phyloP scores from a whole-genome alignment of 1,140 invertebrate genomes.

The Pseudomyrmex dendroicus region DNA sequence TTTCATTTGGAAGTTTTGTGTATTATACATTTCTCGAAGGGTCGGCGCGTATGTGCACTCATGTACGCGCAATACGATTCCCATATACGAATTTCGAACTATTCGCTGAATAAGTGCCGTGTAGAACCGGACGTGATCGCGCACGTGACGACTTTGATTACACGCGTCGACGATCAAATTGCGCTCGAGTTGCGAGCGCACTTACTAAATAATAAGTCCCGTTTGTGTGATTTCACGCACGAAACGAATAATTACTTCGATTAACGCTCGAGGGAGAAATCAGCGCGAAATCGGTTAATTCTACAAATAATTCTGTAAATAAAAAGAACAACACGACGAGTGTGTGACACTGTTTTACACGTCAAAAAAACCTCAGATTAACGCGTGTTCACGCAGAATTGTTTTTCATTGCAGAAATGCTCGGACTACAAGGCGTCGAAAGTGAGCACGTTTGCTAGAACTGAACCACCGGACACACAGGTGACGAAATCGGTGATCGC shows the following conservation, averaged over 20 bases:
- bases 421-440: conserved; percentile 94
- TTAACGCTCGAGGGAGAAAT: neutral
- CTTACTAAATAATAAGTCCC: conserved; percentile 1
- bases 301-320: neutral
- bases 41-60: no score
- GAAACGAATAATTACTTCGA: conserved; percentile 12
- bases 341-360: no score
- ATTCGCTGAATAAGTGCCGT: neutral
- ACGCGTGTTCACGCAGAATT: neutral
- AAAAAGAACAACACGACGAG: neutral
- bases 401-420: conserved; percentile 92
- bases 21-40: no score
- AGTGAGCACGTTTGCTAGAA: conserved; percentile 96
- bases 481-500: conserved; percentile 97
- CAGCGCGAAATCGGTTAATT: neutral
- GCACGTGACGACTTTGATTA: conserved; percentile 14
- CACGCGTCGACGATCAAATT: neutral
- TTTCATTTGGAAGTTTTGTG: no score
- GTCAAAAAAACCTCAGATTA: no score
- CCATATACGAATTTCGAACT: neutral
- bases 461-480: conserved; percentile 96
- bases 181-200: neutral
- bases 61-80: neutral
- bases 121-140: neutral
- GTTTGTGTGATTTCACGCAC: neutral